Conservation (phyloP, 2,888 invertebrate species). For the Himalopsyche kuldschensis region DNA sequence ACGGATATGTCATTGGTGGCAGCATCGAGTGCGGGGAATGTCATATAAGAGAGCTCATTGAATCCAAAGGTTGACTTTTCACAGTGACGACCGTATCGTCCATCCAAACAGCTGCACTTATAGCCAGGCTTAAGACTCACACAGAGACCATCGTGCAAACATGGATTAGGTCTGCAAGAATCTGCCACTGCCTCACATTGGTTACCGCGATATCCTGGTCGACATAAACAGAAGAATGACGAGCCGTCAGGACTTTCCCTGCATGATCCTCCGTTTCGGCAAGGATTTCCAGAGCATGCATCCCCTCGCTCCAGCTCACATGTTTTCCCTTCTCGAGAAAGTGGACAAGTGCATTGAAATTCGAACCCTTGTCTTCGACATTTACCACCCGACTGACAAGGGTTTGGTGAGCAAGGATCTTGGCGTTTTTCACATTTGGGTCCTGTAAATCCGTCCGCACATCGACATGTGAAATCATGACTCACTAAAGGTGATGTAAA, state of each 20-base stretch:
- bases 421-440: conserved; percentile 80
- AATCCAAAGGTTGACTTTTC: conserved; percentile 91
- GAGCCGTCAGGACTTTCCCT: conserved; percentile 84
- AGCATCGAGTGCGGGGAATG: conserved; percentile 81
- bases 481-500: conserved; percentile 80
- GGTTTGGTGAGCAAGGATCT: conserved; percentile 89
- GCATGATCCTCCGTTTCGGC: conserved; percentile 90
- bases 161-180: conserved; percentile 92
- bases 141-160: conserved; percentile 85
- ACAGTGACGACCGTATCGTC: conserved; percentile 87
- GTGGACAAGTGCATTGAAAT: conserved; percentile 80
- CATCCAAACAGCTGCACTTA: conserved; percentile 82
- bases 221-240: conserved; percentile 88
- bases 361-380: conserved; percentile 84
- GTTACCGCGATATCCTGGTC: conserved; percentile 88
- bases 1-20: conserved; percentile 90
- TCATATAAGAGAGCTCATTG: conserved; percentile 85
- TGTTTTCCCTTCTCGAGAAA: conserved; percentile 76
- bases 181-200: conserved; percentile 87
- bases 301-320: conserved; percentile 85
- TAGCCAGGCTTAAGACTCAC: conserved; percentile 87
- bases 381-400: conserved; percentile 81
- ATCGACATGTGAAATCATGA: conserved; percentile 79
- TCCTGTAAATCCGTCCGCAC: conserved; percentile 83
- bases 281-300: conserved; percentile 82